Evolutionary conservation across 1,140 invertebrate species (phyloP).

Genomic region (Bombyx mori): DNA sequence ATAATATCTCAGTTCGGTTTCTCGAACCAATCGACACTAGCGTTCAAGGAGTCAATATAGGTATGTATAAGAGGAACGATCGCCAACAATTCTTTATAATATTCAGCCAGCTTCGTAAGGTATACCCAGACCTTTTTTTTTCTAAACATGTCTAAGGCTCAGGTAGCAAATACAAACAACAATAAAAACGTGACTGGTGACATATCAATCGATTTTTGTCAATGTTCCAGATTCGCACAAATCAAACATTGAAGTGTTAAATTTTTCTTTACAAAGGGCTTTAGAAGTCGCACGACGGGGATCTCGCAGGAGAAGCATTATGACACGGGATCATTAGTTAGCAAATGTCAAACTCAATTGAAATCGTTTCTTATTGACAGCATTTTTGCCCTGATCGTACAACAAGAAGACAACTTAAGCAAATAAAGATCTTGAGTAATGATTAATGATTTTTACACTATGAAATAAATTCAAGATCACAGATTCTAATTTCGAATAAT

Average conservation of each 20-base stretch:
- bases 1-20: too few species aligned
- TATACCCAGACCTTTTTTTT: constrained; percentile 41
- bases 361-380: neutral
- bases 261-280: constrained; percentile 53
- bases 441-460: too few species aligned
- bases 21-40: too few species aligned
- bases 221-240: constrained; percentile 58
- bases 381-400: neutral
- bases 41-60: too few species aligned
- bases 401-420: too few species aligned
- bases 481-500: too few species aligned
- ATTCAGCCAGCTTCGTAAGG: constrained; percentile 1
- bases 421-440: too few species aligned
- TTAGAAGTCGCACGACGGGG: constrained; percentile 47
- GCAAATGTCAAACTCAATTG: constrained; percentile 41
- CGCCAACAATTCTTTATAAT: constrained; percentile 20
- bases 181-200: constrained; percentile 54
- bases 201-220: constrained; percentile 65
- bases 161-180: constrained; percentile 64
- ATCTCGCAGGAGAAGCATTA: constrained; percentile 39
- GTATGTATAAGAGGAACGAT: too few species aligned
- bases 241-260: constrained; percentile 70
- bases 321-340: constrained; percentile 58
- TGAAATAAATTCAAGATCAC: too few species aligned
- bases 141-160: constrained; percentile 27